These are phyloP conservation scores for Crotalus tigris DNA, from an alignment of 2,113 vertebrate species.

Conservation along the genomic window DNA sequence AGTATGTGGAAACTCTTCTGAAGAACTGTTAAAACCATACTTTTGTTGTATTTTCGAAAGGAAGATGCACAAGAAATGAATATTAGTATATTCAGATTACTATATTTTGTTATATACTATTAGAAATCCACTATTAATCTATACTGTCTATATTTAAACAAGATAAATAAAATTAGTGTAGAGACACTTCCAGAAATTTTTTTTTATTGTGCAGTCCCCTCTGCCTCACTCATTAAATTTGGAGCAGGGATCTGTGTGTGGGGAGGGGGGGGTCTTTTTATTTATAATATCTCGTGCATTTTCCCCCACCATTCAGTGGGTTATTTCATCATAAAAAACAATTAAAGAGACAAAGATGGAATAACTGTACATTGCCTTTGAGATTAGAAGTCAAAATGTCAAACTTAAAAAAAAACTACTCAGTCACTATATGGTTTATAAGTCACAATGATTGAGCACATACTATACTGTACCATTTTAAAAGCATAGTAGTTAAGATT, in stretches of 20 bases:
- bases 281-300: neutral
- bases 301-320: neutral
- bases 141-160: neutral
- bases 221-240: neutral
- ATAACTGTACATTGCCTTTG: neutral
- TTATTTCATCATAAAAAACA: neutral
- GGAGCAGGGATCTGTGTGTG: neutral
- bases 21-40: neutral
- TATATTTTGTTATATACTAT: neutral
- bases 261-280: neutral
- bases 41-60: conserved; percentile 29
- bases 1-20: neutral
- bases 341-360: neutral
- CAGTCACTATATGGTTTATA: neutral
- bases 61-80: neutral
- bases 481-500: neutral
- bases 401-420: neutral
- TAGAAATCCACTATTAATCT: neutral
- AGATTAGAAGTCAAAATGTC: neutral
- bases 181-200: neutral
- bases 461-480: neutral
- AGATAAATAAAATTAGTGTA: neutral
- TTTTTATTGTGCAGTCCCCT: neutral
- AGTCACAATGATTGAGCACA: neutral
- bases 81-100: neutral